phyloP scores from a whole-genome alignment of 2,888 invertebrate genomes.

The Hirtodrosophila alboralis region DNA sequence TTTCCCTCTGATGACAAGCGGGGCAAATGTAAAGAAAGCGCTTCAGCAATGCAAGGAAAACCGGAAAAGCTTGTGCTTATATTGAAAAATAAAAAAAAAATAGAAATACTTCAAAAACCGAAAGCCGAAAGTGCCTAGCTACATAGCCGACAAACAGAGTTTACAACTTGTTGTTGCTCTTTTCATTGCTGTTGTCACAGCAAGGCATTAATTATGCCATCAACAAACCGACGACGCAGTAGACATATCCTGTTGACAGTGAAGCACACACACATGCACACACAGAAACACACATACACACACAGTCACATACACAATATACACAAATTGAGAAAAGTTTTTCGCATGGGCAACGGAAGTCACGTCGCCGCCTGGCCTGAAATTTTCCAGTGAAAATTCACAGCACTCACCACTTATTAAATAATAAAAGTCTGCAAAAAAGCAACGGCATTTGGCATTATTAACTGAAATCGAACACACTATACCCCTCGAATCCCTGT shows the following conservation, averaged over 20 bases:
- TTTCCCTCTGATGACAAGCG: conserved; percentile 14
- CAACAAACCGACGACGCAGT: conserved; percentile 58
- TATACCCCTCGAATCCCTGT: not conserved
- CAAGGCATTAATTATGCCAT: conserved; percentile 73
- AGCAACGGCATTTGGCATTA: conserved; percentile 15
- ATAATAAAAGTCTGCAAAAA: conserved; percentile 41
- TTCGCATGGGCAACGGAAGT: conserved; percentile 69
- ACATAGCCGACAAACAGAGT: conserved; percentile 3
- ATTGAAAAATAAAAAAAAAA: conserved; percentile 19
- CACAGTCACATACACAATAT: conserved; percentile 8
- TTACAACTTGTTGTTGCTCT: conserved; percentile 6
- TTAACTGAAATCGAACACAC: conserved; percentile 3
- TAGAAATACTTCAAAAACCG: conserved; percentile 46
- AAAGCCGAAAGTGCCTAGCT: conserved; percentile 42
- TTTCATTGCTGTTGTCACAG: conserved; percentile 57
- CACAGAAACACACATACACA: conserved; percentile 9
- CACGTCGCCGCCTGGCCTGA: conserved; percentile 52
- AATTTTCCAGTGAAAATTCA: conserved; percentile 61
- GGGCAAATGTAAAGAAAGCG: conserved; percentile 26
- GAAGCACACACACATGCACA: conserved; percentile 25
- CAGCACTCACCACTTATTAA: conserved; percentile 51
- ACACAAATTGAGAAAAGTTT: conserved; percentile 46
- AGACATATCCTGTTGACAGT: conserved; percentile 72
- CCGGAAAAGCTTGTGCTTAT: conserved; percentile 52
- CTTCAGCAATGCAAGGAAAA: conserved; percentile 27